phyloP scores from a whole-genome alignment of 2,888 invertebrate genomes.

The Steinernema scapterisci region DNA sequence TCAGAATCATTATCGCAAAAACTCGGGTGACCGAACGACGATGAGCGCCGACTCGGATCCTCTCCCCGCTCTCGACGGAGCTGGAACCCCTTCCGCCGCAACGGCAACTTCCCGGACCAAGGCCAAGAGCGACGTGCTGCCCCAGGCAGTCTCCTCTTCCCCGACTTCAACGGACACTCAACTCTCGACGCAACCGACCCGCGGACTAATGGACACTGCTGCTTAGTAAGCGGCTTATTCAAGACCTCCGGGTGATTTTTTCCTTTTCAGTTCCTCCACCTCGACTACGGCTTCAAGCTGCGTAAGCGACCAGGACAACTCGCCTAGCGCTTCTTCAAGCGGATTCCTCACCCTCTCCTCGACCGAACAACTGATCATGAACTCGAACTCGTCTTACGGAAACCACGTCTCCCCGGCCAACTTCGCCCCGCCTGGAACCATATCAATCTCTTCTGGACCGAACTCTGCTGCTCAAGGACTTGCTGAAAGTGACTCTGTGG shows the following conservation, averaged over 20 bases:
- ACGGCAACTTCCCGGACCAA: neutral
- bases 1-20: neutral
- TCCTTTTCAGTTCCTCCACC: neutral
- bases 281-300: constrained; percentile 3
- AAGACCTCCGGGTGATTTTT: too few species aligned
- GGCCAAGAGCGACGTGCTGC: neutral
- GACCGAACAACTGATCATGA: neutral
- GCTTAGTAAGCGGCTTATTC: neutral
- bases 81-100: neutral
- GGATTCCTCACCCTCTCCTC: constrained; percentile 11
- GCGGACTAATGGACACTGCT: constrained; percentile 16
- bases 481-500: neutral
- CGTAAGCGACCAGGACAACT: neutral
- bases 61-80: neutral
- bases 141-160: neutral
- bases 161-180: neutral
- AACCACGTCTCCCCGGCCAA: neutral
- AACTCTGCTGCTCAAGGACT: neutral
- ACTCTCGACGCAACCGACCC: neutral
- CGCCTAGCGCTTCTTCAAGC: constrained; percentile 14
- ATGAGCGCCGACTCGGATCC: constrained; percentile 8
- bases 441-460: neutral
- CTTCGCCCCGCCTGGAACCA: neutral
- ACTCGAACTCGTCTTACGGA: neutral
- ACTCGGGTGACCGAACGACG: neutral